Evolutionary conservation across 1,140 invertebrate genomes (phyloP).

Genomic region (Leptinotarsa lineolata): DNA sequence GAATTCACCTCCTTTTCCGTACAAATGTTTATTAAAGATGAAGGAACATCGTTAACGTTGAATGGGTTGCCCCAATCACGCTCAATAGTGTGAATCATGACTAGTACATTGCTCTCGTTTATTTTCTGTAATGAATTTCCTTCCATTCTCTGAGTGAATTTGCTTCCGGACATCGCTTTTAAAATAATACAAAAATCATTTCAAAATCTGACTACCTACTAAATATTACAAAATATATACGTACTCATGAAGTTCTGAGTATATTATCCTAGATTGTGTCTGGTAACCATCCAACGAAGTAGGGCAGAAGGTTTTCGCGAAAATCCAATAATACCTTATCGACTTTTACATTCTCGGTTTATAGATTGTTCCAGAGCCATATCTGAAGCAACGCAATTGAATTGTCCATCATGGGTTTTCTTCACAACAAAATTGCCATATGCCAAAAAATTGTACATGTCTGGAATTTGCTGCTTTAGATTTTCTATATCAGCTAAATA

Average conservation of each 20-base stretch:
- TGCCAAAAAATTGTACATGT: conserved; percentile 27
- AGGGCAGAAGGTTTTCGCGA: conserved; percentile 22
- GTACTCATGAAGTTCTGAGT: conserved; percentile 11
- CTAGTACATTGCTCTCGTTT: conserved; percentile 13
- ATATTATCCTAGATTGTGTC: conserved; percentile 15
- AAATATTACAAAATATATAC: neutral
- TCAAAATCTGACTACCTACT: no score
- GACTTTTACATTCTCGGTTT: conserved; percentile 22
- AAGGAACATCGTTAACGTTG: conserved; percentile 12
- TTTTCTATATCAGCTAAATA: conserved; percentile 24
- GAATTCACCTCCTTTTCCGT: conserved; percentile 9
- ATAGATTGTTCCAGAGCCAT: conserved; percentile 24
- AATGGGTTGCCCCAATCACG: conserved; percentile 24
- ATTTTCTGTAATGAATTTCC: conserved; percentile 5
- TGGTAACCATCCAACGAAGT: conserved; percentile 15
- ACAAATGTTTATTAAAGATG: conserved; percentile 19
- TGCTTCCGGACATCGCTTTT: neutral
- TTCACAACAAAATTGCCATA: conserved; percentile 28
- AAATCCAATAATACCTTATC: conserved; percentile 17
- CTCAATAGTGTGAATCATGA: conserved; percentile 20
- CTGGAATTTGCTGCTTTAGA: neutral
- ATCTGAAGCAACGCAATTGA: conserved; percentile 28
- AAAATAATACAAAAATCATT: no score
- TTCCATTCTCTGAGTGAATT: neutral
- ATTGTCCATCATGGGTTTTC: conserved; percentile 22